Percentiles rank a stretch among this genome's conserved stretches.
Conservation (phyloP, 2,888 invertebrate genomes). For the Bugulina stolonifera region DNA sequence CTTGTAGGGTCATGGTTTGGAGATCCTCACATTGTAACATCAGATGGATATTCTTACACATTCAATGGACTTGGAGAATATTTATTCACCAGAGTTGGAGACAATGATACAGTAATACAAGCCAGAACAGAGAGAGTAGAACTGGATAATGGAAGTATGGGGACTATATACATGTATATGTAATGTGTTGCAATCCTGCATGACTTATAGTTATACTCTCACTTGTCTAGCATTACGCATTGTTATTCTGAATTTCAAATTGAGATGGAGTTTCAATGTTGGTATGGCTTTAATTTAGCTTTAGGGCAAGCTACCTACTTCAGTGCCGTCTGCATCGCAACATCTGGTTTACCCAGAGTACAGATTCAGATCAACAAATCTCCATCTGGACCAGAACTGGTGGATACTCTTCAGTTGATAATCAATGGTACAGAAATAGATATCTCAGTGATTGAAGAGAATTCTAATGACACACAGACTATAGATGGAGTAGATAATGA, state of each 20-base stretch:
- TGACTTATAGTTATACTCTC: no score
- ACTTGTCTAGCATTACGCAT: no score
- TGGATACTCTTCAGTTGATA: background rate
- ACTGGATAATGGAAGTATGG: conserved; percentile 13
- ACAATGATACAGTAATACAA: conserved; percentile 20
- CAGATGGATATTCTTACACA: conserved; percentile 11
- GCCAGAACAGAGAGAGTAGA: conserved; percentile 9
- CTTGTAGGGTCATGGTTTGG: conserved; percentile 21
- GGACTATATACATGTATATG: no score
- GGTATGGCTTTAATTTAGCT: no score
- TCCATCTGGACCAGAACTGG: background rate
- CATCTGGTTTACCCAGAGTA: conserved; percentile 3
- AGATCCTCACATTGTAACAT: conserved; percentile 17
- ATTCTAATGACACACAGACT: conserved; percentile 21
- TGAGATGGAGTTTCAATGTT: no score
- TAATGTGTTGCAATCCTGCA: no score
- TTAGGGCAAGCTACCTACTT: conserved; percentile 23
- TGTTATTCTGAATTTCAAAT: no score
- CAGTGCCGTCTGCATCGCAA: conserved; percentile 12
- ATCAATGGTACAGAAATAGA: background rate
- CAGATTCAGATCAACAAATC: conserved; percentile 22
- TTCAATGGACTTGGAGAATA: conserved; percentile 24
- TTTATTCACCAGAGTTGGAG: conserved; percentile 5
- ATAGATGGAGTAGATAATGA: conserved; percentile 14
- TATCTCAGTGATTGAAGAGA: conserved; percentile 17